phyloP scores from a whole-genome alignment of 2,888 invertebrate genomes.

The Pasiphila rectangulata region DNA sequence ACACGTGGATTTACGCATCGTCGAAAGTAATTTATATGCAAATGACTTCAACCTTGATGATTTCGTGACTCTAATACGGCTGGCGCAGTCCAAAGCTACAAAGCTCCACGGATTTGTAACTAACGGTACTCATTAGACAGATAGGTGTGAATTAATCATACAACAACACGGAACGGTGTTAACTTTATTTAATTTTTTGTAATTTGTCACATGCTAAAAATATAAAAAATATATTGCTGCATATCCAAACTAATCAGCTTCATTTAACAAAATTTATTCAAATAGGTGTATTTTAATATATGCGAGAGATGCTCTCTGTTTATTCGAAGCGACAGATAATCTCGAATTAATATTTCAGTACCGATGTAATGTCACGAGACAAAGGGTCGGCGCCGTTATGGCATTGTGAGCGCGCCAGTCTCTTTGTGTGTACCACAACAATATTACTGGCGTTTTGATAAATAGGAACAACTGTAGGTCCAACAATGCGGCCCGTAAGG shows the following conservation, averaged over 20 bases:
- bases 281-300: constrained; percentile 23
- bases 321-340: constrained; percentile 39
- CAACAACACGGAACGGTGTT: constrained; percentile 32
- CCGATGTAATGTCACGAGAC: constrained; percentile 66
- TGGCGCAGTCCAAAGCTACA: constrained; percentile 54
- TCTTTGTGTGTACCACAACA: constrained; percentile 68
- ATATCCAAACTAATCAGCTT: constrained; percentile 22
- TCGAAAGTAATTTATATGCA: constrained; percentile 79
- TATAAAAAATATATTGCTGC: constrained; percentile 24
- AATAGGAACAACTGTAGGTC: constrained; percentile 75
- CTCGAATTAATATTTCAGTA: constrained; percentile 64
- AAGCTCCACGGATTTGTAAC: constrained; percentile 50
- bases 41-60: constrained; percentile 75
- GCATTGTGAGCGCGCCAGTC: constrained; percentile 48
- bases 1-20: constrained; percentile 77
- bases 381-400: constrained; percentile 59
- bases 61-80: constrained; percentile 71
- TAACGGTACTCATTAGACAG: constrained; percentile 49
- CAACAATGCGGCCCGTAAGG: constrained; percentile 76
- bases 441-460: constrained; percentile 77
- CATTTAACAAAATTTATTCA: constrained; percentile 21
- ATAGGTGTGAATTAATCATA: constrained; percentile 49
- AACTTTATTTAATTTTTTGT: constrained; percentile 31
- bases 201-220: constrained; percentile 27
- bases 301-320: constrained; percentile 23